Conservation (phyloP, 1,140 invertebrate species). For the Pristionchus pacificus region DNA sequence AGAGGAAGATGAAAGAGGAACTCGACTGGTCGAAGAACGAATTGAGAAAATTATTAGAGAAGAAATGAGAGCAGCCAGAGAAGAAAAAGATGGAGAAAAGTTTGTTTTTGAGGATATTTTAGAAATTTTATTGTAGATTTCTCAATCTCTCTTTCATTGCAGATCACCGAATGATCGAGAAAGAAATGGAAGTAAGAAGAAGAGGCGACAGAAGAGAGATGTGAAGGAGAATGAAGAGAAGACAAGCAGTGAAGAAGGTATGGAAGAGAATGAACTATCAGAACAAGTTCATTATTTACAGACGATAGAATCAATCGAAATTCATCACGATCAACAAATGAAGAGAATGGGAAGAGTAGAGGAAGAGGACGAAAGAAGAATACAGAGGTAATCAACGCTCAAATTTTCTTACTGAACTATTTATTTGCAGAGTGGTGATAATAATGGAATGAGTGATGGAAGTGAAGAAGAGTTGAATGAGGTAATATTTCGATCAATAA, state of each 20-base stretch:
- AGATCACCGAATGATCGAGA: constrained; percentile 10
- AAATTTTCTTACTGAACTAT: too few relatives aligned
- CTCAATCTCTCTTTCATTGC: constrained; percentile 7
- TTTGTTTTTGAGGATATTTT: constrained; percentile 18
- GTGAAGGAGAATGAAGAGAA: background rate
- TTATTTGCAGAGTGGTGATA: too few relatives aligned
- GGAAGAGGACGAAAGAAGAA: constrained; percentile 13
- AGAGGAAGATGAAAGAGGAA: constrained; percentile 17
- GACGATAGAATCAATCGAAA: background rate
- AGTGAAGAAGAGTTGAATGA: too few relatives aligned
- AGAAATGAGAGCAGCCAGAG: constrained; percentile 10
- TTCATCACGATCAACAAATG: constrained; percentile 3
- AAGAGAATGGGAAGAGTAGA: constrained; percentile 11
- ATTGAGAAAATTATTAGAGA: constrained; percentile 8
- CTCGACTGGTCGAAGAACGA: background rate
- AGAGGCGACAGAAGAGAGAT: background rate
- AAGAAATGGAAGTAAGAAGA: background rate
- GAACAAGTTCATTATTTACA: too few relatives aligned
- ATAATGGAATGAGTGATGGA: constrained; percentile 5
- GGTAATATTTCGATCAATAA: background rate
- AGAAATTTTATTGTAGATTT: constrained; percentile 2
- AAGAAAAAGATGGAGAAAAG: constrained; percentile 6
- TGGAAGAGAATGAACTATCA: too few relatives aligned
- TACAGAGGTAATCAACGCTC: constrained; percentile 10
- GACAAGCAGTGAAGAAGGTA: background rate